These are phyloP conservation scores for Lacerta agilis DNA, from an alignment of 2,797 vertebrate genomes.

Conservation along the genomic window DNA sequence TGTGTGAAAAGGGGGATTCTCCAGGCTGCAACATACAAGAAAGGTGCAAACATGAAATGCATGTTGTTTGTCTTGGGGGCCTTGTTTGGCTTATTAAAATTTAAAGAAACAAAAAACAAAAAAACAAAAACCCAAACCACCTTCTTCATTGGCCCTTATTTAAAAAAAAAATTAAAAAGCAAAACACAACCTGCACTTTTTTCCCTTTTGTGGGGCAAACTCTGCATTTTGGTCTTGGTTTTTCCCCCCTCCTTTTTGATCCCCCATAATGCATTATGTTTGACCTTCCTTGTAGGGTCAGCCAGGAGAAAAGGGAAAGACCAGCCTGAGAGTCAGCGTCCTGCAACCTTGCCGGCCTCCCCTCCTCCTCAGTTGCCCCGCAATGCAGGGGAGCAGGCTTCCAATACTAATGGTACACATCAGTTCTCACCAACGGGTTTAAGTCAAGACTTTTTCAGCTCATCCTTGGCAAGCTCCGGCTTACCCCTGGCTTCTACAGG, in stretches of 20 bases:
- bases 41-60: conserved; percentile 99
- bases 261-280: conserved; percentile 99
- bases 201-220: conserved; percentile 84
- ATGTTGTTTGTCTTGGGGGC: conserved; percentile 96
- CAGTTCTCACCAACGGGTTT: conserved; percentile 96
- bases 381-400: conserved; percentile 88
- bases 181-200: conserved; percentile 75
- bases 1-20: conserved; percentile 82
- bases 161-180: conserved; percentile 59
- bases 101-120: conserved; percentile 63
- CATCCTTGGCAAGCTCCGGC: conserved; percentile 86
- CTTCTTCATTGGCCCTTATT: conserved; percentile 80
- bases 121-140: conserved; percentile 74
- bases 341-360: conserved; percentile 88
- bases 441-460: conserved; percentile 97
- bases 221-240: conserved; percentile 86
- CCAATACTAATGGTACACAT: conserved; percentile 93
- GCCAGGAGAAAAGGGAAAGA: conserved; percentile 98
- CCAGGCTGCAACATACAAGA: conserved; percentile 97
- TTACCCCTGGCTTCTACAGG: conserved; percentile 92
- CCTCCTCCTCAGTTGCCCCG: conserved; percentile 91
- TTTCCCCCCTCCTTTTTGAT: conserved; percentile 92
- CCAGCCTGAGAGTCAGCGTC: conserved; percentile 91
- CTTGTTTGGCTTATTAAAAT: conserved; percentile 82
- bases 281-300: conserved; percentile 99